phyloP scores from a whole-genome alignment of 1,140 invertebrate genomes.

The Solen grandis region DNA sequence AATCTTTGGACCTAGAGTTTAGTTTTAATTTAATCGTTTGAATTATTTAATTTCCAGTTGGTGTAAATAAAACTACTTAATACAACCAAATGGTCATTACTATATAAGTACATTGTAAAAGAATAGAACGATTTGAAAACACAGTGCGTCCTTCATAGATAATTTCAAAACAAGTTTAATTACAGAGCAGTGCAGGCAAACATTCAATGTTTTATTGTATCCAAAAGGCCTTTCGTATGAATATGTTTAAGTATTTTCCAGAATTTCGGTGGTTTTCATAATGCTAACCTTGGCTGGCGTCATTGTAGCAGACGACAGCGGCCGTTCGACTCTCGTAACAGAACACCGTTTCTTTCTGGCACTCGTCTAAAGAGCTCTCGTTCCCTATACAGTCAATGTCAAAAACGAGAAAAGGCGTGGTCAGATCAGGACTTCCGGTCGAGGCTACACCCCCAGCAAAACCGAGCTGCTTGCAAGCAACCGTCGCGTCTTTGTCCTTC shows the following conservation, averaged over 20 bases:
- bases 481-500: conserved; percentile 27
- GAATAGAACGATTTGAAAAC: too few species aligned
- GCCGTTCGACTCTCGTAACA: conserved; percentile 11
- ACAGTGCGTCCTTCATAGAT: too few species aligned
- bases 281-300: background rate
- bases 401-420: conserved; percentile 10
- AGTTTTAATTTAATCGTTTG: too few species aligned
- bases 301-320: conserved; percentile 42
- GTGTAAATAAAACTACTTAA: too few species aligned
- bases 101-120: too few species aligned
- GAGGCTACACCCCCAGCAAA: conserved; percentile 33
- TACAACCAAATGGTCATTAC: too few species aligned
- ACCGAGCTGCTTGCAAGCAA: conserved; percentile 57
- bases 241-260: too few species aligned
- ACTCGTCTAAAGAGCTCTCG: conserved; percentile 20
- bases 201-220: too few species aligned
- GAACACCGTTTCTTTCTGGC: background rate
- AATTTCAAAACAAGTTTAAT: too few species aligned
- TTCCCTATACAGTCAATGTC: conserved; percentile 41
- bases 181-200: too few species aligned
- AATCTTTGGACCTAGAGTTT: conserved; percentile 11
- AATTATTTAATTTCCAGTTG: too few species aligned
- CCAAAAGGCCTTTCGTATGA: too few species aligned
- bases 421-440: background rate
- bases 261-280: background rate